phyloP scores from a whole-genome alignment of 1,140 invertebrate species.

The Drosophila nigromelanica region DNA sequence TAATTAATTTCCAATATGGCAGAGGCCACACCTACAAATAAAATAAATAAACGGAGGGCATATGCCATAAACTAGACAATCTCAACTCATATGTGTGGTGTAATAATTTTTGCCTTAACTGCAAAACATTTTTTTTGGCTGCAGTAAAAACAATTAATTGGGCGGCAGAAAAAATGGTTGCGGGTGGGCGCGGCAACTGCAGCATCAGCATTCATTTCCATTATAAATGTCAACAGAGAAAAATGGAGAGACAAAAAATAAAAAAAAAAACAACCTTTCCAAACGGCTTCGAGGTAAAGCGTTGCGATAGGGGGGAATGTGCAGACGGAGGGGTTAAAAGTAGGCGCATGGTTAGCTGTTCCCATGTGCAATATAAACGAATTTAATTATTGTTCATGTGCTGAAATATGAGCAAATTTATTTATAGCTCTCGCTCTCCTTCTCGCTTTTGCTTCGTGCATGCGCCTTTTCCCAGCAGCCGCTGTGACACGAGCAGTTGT shows the following conservation, averaged over 20 bases:
- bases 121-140: constrained; percentile 54
- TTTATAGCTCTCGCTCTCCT: constrained; percentile 55
- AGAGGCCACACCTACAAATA: constrained; percentile 24
- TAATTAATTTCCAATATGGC: constrained; percentile 76
- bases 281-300: constrained; percentile 24
- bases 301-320: constrained; percentile 4
- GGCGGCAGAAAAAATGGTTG: constrained; percentile 12
- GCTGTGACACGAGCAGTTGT: constrained; percentile 36
- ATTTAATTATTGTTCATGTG: constrained; percentile 83
- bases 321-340: too few relatives aligned
- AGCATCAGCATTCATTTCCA: constrained; percentile 77
- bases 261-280: neutral
- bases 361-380: constrained; percentile 75
- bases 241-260: constrained; percentile 27
- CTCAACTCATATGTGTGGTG: constrained; percentile 19
- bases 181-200: constrained; percentile 31
- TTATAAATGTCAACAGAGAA: constrained; percentile 73
- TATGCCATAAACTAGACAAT: constrained; percentile 49
- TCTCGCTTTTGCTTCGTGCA: constrained; percentile 20
- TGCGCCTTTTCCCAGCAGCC: constrained; percentile 35
- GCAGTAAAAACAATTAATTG: constrained; percentile 70
- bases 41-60: neutral
- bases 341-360: constrained; percentile 49
- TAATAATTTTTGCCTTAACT: constrained; percentile 58
- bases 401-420: constrained; percentile 80